These are phyloP conservation scores for Sapayoa aenigma DNA, from an alignment of 2,113 vertebrate species.

Conservation along the genomic window DNA sequence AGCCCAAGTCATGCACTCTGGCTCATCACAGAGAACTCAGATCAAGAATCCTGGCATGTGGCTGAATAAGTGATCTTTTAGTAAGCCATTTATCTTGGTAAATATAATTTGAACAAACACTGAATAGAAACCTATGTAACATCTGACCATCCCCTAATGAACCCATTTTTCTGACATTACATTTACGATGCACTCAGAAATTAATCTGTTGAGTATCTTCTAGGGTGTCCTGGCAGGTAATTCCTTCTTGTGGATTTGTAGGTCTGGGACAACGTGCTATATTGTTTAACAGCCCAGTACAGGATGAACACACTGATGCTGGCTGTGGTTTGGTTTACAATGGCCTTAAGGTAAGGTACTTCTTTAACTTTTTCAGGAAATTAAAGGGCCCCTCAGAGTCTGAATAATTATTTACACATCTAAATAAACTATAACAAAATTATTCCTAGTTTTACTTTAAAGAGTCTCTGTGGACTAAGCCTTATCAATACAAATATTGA, in stretches of 20 bases:
- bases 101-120: neutral
- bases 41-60: neutral
- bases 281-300: slow-evolving; percentile 84
- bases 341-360: slow-evolving; percentile 88
- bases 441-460: neutral
- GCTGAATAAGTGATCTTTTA: neutral
- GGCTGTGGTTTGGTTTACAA: slow-evolving; percentile 93
- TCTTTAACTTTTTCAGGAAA: neutral
- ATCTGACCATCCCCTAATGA: neutral
- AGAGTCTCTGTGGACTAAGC: neutral
- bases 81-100: neutral
- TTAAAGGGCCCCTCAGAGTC: neutral
- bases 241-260: slow-evolving; percentile 49
- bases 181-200: neutral
- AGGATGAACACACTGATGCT: slow-evolving; percentile 89
- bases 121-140: neutral
- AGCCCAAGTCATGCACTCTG: neutral
- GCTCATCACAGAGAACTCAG: neutral
- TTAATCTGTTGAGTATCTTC: neutral
- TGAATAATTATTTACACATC: neutral
- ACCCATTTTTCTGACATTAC: neutral
- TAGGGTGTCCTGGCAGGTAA: neutral
- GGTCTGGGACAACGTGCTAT: slow-evolving; percentile 87
- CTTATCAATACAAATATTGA: neutral
- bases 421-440: neutral